Base-by-base conservation (phyloP, 2,888 invertebrate species). In the Epicampocera succincta region DNA sequence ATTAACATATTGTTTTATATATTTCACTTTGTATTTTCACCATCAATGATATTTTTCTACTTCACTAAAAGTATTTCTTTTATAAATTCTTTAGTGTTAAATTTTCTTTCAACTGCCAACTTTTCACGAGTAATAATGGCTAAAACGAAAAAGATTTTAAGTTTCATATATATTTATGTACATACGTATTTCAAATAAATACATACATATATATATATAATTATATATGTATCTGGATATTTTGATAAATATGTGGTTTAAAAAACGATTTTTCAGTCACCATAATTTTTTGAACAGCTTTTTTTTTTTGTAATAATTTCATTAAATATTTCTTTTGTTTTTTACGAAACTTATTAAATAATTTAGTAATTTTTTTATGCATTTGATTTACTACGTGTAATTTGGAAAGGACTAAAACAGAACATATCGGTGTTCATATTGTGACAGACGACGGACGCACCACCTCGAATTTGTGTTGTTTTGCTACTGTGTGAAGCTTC, bases 371-470 rank as follows among this genome's bases (percentile, higher is more conserved):
- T 38, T 19, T 42, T 63, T 13, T 38, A 42, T 69, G 8, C 8
- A 6, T 33, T 9, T 33, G 8, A 33, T 73, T 74, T 84, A 84
- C 85, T 86, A 86, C 86, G 85, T 85, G 84, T 84, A 69, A 83
- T 74, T 86, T 85, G 85, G 85, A 84, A 87, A 85, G 86, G 86
- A 85, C 86, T 85, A 85, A 84, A 85, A 84, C 84, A 85, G 85
- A 86, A 87, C 85, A 86, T 85, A 85, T 83, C 84, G 81, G 82
- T 82, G 80, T 83, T 82, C 84, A 76, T 84, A 84, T 84, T 85
- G 84, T 85, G 85, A 85, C 84, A 85, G 85, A 85, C 85, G 85
- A 85, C 84, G 85, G 85, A 85, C 85, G 86, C 86, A 85, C 85
- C 85, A 86, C 84, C 85, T 86, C 83, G 80, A 78, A 69, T 69